Conservation (phyloP, 2,113 vertebrate species). For the Bothrops jararaca region DNA sequence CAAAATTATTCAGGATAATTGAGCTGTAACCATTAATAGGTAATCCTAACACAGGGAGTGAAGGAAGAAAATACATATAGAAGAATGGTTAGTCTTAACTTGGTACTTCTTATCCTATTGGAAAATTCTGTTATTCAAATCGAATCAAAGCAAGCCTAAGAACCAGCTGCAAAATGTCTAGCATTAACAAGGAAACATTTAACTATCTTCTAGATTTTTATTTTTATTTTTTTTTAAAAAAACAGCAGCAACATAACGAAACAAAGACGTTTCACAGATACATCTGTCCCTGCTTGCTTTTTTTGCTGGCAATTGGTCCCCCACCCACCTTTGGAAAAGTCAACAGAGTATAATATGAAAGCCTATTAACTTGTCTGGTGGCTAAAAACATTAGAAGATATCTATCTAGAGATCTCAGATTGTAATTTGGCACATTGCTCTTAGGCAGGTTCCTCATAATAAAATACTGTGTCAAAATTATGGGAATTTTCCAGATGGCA, state of each 20-base stretch:
- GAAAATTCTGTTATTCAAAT: not conserved
- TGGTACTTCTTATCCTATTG: not conserved
- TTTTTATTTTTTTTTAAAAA: not conserved
- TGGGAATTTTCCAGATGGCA: not conserved
- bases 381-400: not conserved
- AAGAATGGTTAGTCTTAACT: not conserved
- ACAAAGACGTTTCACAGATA: not conserved
- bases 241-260: not conserved
- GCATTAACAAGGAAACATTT: not conserved
- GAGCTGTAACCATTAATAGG: not conserved
- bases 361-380: not conserved
- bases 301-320: not conserved
- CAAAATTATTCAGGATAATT: not conserved
- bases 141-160: not conserved
- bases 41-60: not conserved
- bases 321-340: slow-evolving; percentile 31
- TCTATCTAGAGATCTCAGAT: not conserved
- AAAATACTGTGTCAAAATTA: not conserved
- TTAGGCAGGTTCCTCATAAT: not conserved
- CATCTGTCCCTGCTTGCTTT: not conserved
- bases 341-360: not conserved
- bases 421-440: not conserved
- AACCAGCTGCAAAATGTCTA: not conserved
- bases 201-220: not conserved
- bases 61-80: not conserved